phyloP scores from a whole-genome alignment of 2,113 vertebrate genomes.

The Larimichthys crocea region DNA sequence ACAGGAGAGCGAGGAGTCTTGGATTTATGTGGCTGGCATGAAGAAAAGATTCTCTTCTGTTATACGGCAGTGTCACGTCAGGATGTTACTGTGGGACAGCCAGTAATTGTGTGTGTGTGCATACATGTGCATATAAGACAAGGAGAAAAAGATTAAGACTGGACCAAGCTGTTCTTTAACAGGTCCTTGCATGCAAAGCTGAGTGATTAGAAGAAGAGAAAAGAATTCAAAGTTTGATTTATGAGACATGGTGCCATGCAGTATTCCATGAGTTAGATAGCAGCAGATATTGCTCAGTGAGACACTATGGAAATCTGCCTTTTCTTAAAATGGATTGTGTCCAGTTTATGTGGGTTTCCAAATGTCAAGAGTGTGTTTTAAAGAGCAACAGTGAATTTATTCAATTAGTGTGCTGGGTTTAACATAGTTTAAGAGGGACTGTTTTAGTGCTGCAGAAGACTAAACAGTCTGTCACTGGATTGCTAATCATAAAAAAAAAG shows the following conservation, averaged over 20 bases:
- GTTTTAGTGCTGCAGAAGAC: constrained; percentile 5
- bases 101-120: constrained; percentile 44
- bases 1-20: constrained; percentile 25
- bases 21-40: constrained; percentile 65
- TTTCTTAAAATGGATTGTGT: constrained; percentile 50
- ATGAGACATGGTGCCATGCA: constrained; percentile 42
- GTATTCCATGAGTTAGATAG: constrained; percentile 43
- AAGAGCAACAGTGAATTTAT: constrained; percentile 41
- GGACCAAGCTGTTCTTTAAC: constrained; percentile 60
- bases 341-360: constrained; percentile 55
- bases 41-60: constrained; percentile 55
- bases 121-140: constrained; percentile 25
- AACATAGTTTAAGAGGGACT: constrained; percentile 42
- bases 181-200: constrained; percentile 62
- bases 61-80: constrained; percentile 59
- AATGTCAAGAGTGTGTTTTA: constrained; percentile 42
- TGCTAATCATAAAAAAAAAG: constrained; percentile 23
- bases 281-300: constrained; percentile 37
- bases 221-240: constrained; percentile 58
- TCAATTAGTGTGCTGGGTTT: constrained; percentile 34
- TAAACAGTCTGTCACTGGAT: constrained; percentile 33
- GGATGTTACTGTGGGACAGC: constrained; percentile 49
- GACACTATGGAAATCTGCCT: constrained; percentile 37
- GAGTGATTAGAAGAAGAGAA: constrained; percentile 46
- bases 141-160: constrained; percentile 38